Evolutionary conservation across 2,797 vertebrate species (phyloP).

Genomic region (Meriones psammophilus): DNA sequence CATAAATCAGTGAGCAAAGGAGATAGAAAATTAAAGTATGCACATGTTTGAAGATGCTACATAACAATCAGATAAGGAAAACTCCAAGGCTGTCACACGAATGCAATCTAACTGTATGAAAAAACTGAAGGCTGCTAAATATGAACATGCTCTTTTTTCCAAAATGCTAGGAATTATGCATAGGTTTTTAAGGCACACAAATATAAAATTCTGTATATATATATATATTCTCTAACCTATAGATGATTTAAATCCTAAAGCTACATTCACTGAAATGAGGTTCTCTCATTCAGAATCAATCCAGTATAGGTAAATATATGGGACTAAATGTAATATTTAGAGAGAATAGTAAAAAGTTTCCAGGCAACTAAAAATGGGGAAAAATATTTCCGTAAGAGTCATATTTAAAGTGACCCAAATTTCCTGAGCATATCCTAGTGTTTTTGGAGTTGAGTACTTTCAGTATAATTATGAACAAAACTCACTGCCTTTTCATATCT

Average conservation of each 20-base stretch:
- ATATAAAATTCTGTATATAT: neutral
- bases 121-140: neutral
- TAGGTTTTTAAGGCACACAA: neutral
- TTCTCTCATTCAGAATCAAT: neutral
- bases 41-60: neutral
- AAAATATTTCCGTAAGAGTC: neutral
- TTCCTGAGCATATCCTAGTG: neutral
- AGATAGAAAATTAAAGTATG: neutral
- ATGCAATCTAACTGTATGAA: neutral
- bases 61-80: neutral
- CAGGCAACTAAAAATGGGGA: neutral
- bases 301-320: neutral
- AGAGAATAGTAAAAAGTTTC: neutral
- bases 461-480: neutral
- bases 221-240: neutral
- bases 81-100: neutral
- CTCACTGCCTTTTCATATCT: neutral
- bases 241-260: neutral
- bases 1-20: neutral
- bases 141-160: neutral
- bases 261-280: neutral
- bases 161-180: neutral
- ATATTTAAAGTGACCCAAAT: neutral
- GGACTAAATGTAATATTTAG: neutral
- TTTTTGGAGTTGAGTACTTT: neutral